These are phyloP conservation scores for Sinohyriopsis cumingii DNA, from an alignment of 2,888 invertebrate species.

Conservation along the genomic window DNA sequence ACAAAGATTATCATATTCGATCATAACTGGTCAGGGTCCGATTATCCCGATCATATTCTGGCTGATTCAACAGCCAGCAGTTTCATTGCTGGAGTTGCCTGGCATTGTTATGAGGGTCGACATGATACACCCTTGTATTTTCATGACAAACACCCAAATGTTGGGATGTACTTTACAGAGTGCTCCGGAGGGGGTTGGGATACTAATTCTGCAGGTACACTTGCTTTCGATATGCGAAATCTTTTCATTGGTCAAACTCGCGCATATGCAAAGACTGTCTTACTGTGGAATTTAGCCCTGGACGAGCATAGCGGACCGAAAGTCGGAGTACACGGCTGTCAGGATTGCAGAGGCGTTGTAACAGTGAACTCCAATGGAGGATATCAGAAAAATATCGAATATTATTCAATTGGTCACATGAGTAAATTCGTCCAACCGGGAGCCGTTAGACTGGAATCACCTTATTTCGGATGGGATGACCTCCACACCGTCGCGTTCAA, in stretches of 20 bases:
- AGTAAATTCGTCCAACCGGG: constrained; percentile 39
- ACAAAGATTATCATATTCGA: constrained; percentile 44
- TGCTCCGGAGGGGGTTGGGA: constrained; percentile 41
- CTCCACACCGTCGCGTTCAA: constrained; percentile 35
- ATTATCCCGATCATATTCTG: constrained; percentile 36
- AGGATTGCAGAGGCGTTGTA: constrained; percentile 38
- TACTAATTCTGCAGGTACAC: constrained; percentile 29
- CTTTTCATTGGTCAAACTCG: constrained; percentile 41
- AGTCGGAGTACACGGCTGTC: constrained; percentile 34
- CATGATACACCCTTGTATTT: constrained; percentile 26
- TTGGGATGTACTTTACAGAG: constrained; percentile 43
- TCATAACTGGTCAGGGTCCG: constrained; percentile 39
- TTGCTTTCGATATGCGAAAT: constrained; percentile 37
- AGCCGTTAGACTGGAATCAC: constrained; percentile 38
- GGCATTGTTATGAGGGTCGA: constrained; percentile 44
- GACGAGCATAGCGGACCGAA: constrained; percentile 41
- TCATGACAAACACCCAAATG: constrained; percentile 34
- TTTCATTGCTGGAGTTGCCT: constrained; percentile 40
- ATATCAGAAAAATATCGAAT: constrained; percentile 35
- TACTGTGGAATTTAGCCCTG: constrained; percentile 43
- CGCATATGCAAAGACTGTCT: constrained; percentile 33
- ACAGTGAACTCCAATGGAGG: constrained; percentile 25
- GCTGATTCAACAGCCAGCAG: constrained; percentile 27
- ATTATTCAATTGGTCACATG: constrained; percentile 41
- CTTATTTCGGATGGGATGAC: constrained; percentile 29